A percentile compares a stretch with the other conserved stretches of the same genome.
phyloP scores from a whole-genome alignment of 2,797 vertebrate species.

The Esox lucius region DNA sequence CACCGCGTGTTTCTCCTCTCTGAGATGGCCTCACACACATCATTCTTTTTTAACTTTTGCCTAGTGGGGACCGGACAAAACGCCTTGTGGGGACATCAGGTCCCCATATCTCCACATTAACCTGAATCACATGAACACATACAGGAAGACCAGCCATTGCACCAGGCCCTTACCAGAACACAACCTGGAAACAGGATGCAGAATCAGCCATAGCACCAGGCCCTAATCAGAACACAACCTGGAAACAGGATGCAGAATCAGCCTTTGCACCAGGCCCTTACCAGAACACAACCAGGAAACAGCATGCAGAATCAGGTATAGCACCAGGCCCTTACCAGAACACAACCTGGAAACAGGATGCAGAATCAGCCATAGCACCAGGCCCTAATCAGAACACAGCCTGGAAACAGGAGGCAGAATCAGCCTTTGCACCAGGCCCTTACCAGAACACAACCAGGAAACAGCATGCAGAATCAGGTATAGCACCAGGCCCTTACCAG shows the following conservation, averaged over 20 bases:
- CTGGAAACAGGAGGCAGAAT: conserved; percentile 57
- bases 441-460: conserved; percentile 60
- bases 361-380: conserved; percentile 32
- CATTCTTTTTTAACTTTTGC: too few relatives aligned
- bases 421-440: conserved; percentile 12
- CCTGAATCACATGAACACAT: too few relatives aligned
- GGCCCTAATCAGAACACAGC: conserved; percentile 48
- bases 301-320: conserved; percentile 32
- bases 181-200: conserved; percentile 61
- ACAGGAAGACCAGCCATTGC: conserved; percentile 40
- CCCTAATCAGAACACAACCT: conserved; percentile 54
- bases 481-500: conserved; percentile 31
- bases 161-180: conserved; percentile 35
- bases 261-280: conserved; percentile 20
- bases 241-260: conserved; percentile 52
- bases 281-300: conserved; percentile 61
- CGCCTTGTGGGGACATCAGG: not conserved
- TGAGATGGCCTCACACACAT: conserved; percentile 9
- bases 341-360: conserved; percentile 59
- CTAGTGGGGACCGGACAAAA: too few relatives aligned
- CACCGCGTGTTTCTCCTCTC: conserved; percentile 45
- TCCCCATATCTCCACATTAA: too few relatives aligned
- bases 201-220: conserved; percentile 24
- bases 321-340: conserved; percentile 37
- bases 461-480: conserved; percentile 39